Conservation (phyloP, 2,888 invertebrate genomes). For the Dermolepida albohirtum region DNA sequence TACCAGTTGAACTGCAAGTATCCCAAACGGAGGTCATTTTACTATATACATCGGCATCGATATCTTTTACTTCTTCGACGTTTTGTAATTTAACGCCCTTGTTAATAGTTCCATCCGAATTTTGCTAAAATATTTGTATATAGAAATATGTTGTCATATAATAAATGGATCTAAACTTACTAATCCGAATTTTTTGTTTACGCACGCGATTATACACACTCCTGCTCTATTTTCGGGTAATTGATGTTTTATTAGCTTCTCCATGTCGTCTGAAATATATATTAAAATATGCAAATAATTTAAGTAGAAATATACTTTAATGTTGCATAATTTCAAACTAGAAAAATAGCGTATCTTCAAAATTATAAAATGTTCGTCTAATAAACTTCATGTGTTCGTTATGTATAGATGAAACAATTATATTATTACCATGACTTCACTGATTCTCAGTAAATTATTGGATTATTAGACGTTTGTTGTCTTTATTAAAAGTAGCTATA, state of each 20-base stretch:
- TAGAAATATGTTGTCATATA: background rate
- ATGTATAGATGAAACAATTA: too few species aligned
- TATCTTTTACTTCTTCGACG: conserved; percentile 37
- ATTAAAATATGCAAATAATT: background rate
- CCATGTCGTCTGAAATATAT: conserved; percentile 49
- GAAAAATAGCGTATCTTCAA: too few species aligned
- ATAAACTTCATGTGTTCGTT: too few species aligned
- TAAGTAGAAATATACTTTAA: background rate
- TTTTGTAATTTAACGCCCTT: conserved; percentile 4
- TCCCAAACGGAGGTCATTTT: conserved; percentile 45
- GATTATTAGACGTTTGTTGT: too few species aligned
- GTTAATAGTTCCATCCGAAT: conserved; percentile 38
- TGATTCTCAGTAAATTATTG: too few species aligned
- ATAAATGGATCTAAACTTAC: conserved; percentile 56
- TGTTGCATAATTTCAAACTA: too few species aligned
- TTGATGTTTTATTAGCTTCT: conserved; percentile 59
- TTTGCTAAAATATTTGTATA: conserved; percentile 39
- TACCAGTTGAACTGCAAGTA: conserved; percentile 50
- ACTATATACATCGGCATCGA: conserved; percentile 46
- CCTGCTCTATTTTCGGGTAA: conserved; percentile 62
- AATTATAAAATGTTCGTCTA: too few species aligned
- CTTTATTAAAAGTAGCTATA: too few species aligned
- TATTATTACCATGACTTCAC: too few species aligned
- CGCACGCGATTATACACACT: conserved; percentile 67
- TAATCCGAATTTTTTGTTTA: conserved; percentile 65